Base-by-base conservation (phyloP, 2,113 vertebrate species). In the Centrocercus urophasianus region DNA sequence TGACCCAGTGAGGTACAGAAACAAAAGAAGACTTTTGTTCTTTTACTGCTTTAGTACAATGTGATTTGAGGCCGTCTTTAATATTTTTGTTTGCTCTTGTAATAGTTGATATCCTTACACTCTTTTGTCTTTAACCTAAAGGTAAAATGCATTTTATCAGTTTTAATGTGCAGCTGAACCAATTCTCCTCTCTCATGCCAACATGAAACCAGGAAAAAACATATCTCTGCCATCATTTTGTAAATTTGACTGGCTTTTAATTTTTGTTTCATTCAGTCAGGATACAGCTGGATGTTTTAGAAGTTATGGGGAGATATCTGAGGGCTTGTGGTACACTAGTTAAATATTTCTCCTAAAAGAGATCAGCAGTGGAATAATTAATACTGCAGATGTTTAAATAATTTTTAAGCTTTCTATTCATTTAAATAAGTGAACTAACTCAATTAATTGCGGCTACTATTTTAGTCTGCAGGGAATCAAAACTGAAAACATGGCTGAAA, bases 91-190 rank as follows among this genome's bases (percentile, higher is more conserved):
- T 70, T 77, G 2, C 52, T 77, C 25, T 70, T 84, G 8, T 13
- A 2, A 0, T 71, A 59, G 27, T 63, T 13, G 2, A 0, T 71
- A 11, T 71, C 28, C 4, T 78, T 47, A n/a, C 0, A 5, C 5
- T 9, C 63, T 79, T 75, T 79, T 86, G 8, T 45, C 17, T 70
- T 36, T 89, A 59, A 38, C 4, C 5, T 30, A n/a, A 38, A 38
- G 38, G 11, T 13, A 79, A 74, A 65, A 19, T 86, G 83, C 64
- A 47, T n/a, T 7, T 0, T 42, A 5, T 86, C 10, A 5, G 3
- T 66, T 8, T 57, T 81, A 60, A 16, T 25, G 5, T 71, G 11
- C 11, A 0, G 5, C 7, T 59, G 54, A 75, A 83, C 13, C 38
- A 83, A 57, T 83, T 24, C 8, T 52, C 15, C 15, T 50, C 22